These are phyloP conservation scores for Hyperoplus lanceolatus DNA, from an alignment of 2,797 vertebrate species.

Conservation along the genomic window DNA sequence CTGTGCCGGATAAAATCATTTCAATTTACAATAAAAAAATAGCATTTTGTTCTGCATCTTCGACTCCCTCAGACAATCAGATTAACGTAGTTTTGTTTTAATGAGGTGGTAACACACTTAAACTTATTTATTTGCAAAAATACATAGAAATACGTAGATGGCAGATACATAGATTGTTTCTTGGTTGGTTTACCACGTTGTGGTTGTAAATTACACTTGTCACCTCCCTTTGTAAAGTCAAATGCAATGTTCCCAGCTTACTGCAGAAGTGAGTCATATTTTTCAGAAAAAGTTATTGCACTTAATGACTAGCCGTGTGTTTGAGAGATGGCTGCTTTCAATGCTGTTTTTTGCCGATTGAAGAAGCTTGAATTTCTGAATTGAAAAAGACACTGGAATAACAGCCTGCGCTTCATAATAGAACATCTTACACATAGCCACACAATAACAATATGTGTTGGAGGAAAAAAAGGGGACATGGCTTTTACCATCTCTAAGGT, in stretches of 20 bases:
- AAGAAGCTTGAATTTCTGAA: not conserved
- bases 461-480: not conserved
- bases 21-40: not conserved
- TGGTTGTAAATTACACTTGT: not conserved
- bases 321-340: not conserved
- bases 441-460: no score
- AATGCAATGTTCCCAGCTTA: not conserved
- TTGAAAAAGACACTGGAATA: conserved; percentile 3
- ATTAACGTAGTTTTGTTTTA: not conserved
- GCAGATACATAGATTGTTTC: not conserved
- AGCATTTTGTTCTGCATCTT: not conserved
- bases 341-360: not conserved
- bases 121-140: not conserved
- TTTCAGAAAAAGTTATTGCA: not conserved
- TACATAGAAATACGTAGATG: no score
- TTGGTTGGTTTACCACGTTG: not conserved
- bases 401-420: not conserved
- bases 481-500: not conserved
- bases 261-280: not conserved
- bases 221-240: not conserved
- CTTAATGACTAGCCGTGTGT: not conserved
- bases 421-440: no score
- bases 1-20: not conserved
- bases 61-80: not conserved
- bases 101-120: not conserved